phyloP scores from a whole-genome alignment of 2,113 vertebrate species.

The Sapajus apella region DNA sequence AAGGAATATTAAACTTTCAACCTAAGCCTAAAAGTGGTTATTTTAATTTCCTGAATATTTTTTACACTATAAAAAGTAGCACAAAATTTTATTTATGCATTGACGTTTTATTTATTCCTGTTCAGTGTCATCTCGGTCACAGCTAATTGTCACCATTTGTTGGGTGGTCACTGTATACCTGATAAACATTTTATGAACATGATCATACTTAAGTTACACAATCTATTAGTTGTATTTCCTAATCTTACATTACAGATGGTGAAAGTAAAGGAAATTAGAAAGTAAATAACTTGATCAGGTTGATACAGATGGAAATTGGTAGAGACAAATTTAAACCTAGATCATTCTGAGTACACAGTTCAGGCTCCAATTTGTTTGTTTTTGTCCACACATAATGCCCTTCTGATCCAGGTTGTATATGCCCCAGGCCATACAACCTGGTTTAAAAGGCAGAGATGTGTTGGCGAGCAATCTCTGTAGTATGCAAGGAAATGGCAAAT shows the following conservation, averaged over 20 bases:
- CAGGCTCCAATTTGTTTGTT: background rate
- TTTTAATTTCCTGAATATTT: background rate
- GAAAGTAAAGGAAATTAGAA: background rate
- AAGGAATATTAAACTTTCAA: background rate
- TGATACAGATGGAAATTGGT: background rate
- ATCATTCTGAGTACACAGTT: background rate
- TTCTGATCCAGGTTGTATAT: background rate
- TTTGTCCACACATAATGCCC: background rate
- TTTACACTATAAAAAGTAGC: background rate
- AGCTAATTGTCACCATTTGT: background rate
- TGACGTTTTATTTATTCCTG: background rate
- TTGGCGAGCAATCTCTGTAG: background rate
- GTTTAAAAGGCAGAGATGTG: too few species aligned
- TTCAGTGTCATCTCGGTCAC: background rate
- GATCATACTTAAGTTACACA: background rate
- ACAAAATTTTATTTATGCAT: background rate
- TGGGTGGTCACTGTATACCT: background rate
- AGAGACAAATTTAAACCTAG: background rate
- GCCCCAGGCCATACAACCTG: too few species aligned
- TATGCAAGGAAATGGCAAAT: background rate
- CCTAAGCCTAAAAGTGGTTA: background rate
- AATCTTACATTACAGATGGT: background rate
- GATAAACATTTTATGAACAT: background rate
- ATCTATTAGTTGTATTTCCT: background rate
- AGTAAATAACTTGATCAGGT: background rate